Evolutionary conservation across 2,113 vertebrate species (phyloP), one percentile per base, ranked within the genome.

Genomic region (Tetraodon nigroviridis): DNA sequence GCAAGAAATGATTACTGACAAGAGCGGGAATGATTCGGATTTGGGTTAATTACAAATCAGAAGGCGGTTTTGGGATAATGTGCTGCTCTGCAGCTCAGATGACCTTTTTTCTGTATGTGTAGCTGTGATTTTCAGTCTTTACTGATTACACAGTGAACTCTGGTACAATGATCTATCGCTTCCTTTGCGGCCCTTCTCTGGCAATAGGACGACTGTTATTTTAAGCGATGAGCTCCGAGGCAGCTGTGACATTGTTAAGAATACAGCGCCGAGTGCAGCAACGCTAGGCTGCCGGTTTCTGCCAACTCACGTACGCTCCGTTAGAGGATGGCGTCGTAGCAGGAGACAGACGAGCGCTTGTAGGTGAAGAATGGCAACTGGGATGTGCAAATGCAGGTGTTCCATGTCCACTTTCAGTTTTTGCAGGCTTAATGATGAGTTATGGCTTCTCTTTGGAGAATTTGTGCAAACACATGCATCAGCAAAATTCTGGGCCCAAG

Each of bases 91-190:
- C 40, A 32, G 52, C 55, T 65, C 40, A 42, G 37, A 51, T 55
- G 55, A 62, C 63, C 55, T 64, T 61, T 55, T 42, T n/a, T 54
- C 42, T 49, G 49, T n/a, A 40, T 27, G 57, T 20, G 41, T 66
- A 44, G 40, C 61, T 69, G 16, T 0, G 16, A 51, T 73, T 73
- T 59, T 13, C 13, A 44, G 46, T 18, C 46, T n/a, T 19, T 11
- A 48, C 18, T 19, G 46, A n/a, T 48, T 5, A 6, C 46, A 19
- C 46, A 10, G 46, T 72, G 56, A 64, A 49, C 61, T 51, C 57
- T 70, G 20, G 66, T 14, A 63, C 32, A 73, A 51, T 75, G 60
- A 76, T 73, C 37, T 67, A 62, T 76, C 69, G 80, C 41, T 44
- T 61, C 59, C 37, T 63, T 44, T 44, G 18, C n/a, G 59, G 24